Conservation (phyloP, 1,140 invertebrate species). For the Drosophila trapezifrons region DNA sequence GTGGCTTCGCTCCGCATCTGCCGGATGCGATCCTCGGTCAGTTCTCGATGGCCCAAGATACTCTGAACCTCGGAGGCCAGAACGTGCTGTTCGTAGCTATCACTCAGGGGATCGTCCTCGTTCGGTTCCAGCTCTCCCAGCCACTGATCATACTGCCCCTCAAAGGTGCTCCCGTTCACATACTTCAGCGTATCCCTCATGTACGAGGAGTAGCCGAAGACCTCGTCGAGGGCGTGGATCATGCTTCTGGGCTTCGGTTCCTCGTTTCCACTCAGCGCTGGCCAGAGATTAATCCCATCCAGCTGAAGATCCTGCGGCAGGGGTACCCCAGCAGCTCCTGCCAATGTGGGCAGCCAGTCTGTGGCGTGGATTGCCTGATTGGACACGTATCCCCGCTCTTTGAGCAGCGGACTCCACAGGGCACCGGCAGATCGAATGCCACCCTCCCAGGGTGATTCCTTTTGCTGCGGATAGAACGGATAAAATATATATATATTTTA, state of each 20-base stretch:
- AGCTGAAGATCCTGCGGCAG: constrained; percentile 82
- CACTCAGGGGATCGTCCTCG: constrained; percentile 50
- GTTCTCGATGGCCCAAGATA: constrained; percentile 29
- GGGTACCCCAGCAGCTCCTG: constrained; percentile 86
- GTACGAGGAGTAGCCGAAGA: constrained; percentile 87
- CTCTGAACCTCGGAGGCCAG: constrained; percentile 65
- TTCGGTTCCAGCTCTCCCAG: constrained; percentile 40
- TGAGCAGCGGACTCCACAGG: constrained; percentile 90
- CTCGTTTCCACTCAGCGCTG: constrained; percentile 83
- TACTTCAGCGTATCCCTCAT: constrained; percentile 90
- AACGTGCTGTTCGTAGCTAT: constrained; percentile 56
- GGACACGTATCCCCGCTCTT: constrained; percentile 87
- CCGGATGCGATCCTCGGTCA: constrained; percentile 67
- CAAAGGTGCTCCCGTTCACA: constrained; percentile 86
- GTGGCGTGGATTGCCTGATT: constrained; percentile 92
- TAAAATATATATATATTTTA: not conserved
- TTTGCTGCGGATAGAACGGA: constrained; percentile 83
- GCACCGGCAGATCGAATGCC: constrained; percentile 90
- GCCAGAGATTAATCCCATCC: constrained; percentile 91
- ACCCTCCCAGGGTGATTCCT: constrained; percentile 94
- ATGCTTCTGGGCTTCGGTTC: constrained; percentile 87
- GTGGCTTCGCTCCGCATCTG: constrained; percentile 85
- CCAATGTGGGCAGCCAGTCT: constrained; percentile 95
- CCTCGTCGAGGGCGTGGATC: constrained; percentile 90
- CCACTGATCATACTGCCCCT: constrained; percentile 86